Conservation (phyloP, 2,113 vertebrate genomes). For the Tychaedon coryphoeus region DNA sequence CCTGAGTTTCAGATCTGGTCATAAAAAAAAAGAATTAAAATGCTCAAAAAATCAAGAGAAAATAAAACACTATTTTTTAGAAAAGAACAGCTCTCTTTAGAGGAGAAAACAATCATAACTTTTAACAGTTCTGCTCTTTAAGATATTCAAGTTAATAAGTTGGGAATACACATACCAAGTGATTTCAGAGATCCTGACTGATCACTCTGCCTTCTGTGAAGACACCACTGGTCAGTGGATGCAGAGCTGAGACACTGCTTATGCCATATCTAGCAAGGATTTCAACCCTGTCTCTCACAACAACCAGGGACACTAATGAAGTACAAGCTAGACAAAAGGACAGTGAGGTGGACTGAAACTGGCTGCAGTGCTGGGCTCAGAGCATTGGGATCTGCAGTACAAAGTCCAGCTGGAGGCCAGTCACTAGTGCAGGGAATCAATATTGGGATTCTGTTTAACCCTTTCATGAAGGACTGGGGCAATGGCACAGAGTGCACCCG, state of each 20-base stretch:
- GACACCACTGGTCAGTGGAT: neutral
- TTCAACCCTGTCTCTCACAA: neutral
- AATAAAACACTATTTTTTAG: neutral
- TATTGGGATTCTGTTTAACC: neutral
- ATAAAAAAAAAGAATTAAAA: neutral
- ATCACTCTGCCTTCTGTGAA: neutral
- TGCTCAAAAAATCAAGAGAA: neutral
- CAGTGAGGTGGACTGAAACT: neutral
- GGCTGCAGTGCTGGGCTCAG: neutral
- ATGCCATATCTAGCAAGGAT: neutral
- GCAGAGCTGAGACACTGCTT: neutral
- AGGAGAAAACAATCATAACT: neutral
- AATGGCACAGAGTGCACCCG: neutral
- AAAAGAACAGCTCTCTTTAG: neutral
- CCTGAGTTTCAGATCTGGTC: neutral
- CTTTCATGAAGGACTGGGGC: neutral
- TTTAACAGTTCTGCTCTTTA: neutral
- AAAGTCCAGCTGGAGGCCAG: neutral
- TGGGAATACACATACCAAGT: neutral
- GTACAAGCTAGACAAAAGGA: rapidly evolving
- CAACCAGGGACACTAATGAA: neutral
- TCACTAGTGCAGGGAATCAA: neutral
- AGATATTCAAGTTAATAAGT: neutral
- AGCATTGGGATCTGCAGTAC: neutral
- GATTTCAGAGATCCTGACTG: neutral